Conservation (phyloP, 2,888 invertebrate species). For the Chrysodeixis includens region DNA sequence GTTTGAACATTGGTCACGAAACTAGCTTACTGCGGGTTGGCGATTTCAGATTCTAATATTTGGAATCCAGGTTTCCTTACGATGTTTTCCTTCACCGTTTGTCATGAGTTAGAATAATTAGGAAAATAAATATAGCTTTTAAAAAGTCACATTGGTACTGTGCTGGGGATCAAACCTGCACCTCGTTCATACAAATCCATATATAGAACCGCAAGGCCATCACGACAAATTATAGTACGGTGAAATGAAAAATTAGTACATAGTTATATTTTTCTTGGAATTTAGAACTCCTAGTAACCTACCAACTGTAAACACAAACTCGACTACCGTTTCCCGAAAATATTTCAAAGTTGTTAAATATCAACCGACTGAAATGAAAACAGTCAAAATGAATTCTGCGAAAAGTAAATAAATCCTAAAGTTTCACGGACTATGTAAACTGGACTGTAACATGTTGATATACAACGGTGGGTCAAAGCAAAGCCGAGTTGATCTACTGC, state of each 20-base stretch:
- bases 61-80: too few species aligned
- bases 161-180: too few species aligned
- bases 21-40: too few species aligned
- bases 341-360: not conserved
- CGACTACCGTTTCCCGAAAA: not conserved
- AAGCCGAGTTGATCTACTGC: slow-evolving; percentile 47
- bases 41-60: too few species aligned
- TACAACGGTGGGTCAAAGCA: slow-evolving; percentile 14
- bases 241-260: not conserved
- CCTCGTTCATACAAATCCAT: too few species aligned
- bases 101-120: too few species aligned
- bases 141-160: too few species aligned
- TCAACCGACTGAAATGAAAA: not conserved
- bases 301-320: not conserved
- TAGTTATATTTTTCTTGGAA: not conserved
- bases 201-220: too few species aligned
- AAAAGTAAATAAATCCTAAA: slow-evolving; percentile 17
- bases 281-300: not conserved
- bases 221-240: too few species aligned
- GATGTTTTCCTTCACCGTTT: too few species aligned
- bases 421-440: slow-evolving; percentile 13
- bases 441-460: slow-evolving; percentile 8
- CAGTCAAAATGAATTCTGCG: slow-evolving; percentile 17
- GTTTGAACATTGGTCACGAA: too few species aligned
- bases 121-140: too few species aligned